Percentiles rank a stretch among this genome's conserved stretches.
Conservation (phyloP, 1,140 invertebrate genomes). For the Drosophila repletoides region DNA sequence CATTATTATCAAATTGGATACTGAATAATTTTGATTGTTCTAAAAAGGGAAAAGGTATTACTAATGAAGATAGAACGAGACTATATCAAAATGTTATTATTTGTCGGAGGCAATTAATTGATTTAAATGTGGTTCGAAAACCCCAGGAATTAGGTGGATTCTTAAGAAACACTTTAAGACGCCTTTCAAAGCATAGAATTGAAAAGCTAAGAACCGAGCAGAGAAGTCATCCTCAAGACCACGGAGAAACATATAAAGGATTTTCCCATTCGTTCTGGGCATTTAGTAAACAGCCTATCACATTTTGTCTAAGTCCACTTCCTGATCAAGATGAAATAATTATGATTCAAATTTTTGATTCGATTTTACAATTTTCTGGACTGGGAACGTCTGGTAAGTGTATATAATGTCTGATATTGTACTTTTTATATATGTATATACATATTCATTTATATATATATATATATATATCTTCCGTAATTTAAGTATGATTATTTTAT, state of each 20-base stretch:
- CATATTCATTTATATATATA: background rate
- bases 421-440: background rate
- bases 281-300: constrained; percentile 90
- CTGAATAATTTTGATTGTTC: constrained; percentile 89
- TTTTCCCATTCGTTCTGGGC: constrained; percentile 95
- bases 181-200: constrained; percentile 93
- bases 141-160: constrained; percentile 92
- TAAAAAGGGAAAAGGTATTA: constrained; percentile 85
- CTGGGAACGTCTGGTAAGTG: constrained; percentile 87
- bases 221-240: constrained; percentile 85
- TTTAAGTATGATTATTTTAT: too few relatives aligned
- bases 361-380: constrained; percentile 91
- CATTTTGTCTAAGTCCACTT: constrained; percentile 91
- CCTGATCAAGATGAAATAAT: constrained; percentile 94
- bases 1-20: constrained; percentile 92
- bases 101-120: constrained; percentile 91
- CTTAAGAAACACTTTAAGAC: constrained; percentile 92
- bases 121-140: constrained; percentile 91
- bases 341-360: constrained; percentile 90
- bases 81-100: constrained; percentile 92
- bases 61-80: constrained; percentile 91
- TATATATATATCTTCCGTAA: too few relatives aligned
- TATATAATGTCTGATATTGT: background rate
- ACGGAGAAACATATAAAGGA: constrained; percentile 93
- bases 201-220: constrained; percentile 93